These are phyloP conservation scores for Echinarachnius parma DNA, from an alignment of 53 echinoderm and acorn worm species.

Conservation along the genomic window DNA sequence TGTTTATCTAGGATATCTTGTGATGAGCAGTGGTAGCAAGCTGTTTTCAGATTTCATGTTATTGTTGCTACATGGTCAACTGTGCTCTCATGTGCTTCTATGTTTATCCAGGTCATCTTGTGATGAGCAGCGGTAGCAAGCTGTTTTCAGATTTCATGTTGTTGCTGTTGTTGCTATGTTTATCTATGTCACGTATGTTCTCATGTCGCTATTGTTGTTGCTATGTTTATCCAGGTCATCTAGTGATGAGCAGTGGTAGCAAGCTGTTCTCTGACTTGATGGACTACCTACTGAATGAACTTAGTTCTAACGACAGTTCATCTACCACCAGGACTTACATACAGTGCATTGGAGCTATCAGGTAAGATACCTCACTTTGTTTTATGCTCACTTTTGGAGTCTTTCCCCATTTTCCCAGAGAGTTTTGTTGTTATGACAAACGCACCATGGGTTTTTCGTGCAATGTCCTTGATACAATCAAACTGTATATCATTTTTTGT, in stretches of 20 bases:
- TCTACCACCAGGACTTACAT: constrained; percentile 96
- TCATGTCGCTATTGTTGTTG: too few relatives aligned
- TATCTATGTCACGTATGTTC: too few relatives aligned
- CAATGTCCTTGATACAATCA: too few relatives aligned
- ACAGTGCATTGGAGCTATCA: constrained; percentile 99
- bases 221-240: constrained; percentile 25
- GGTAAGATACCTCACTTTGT: constrained; percentile 36
- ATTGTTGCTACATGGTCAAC: background rate
- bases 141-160: too few relatives aligned
- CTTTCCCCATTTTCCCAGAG: too few relatives aligned
- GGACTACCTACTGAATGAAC: constrained; percentile 85
- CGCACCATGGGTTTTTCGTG: too few relatives aligned
- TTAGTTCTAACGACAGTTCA: constrained; percentile 72
- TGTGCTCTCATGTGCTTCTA: background rate
- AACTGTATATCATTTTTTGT: too few relatives aligned
- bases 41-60: background rate
- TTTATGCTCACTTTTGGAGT: background rate
- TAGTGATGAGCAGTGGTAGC: constrained; percentile 69
- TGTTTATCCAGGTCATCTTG: constrained; percentile 29
- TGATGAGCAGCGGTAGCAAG: constrained; percentile 64
- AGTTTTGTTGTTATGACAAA: too few relatives aligned
- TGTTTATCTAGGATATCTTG: background rate
- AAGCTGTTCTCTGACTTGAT: constrained; percentile 81
- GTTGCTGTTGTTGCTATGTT: too few relatives aligned
- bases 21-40: too few relatives aligned